phyloP scores from a whole-genome alignment of 2,113 vertebrate species.

The Limanda limanda region DNA sequence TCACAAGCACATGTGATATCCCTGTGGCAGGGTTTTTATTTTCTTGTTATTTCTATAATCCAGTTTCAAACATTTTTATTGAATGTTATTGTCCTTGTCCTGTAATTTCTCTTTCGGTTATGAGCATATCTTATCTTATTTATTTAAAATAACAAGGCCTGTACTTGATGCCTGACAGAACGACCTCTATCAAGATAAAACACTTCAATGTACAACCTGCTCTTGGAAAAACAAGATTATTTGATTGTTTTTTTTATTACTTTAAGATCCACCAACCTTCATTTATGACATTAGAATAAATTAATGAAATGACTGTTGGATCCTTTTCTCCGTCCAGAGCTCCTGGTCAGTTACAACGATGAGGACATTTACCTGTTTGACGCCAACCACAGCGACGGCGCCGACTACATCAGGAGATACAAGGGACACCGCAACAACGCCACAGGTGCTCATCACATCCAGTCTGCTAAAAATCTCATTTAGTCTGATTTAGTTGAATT shows the following conservation, averaged over 20 bases:
- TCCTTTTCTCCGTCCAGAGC: constrained; percentile 80
- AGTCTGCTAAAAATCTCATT: not conserved
- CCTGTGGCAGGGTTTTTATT: too few species aligned
- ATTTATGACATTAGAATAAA: not conserved
- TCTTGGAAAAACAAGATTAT: not conserved
- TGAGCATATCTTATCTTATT: not conserved
- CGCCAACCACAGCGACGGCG: constrained; percentile 93
- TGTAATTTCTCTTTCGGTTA: not conserved
- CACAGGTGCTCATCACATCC: constrained; percentile 82
- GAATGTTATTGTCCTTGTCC: too few species aligned
- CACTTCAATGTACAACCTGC: not conserved
- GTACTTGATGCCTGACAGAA: not conserved
- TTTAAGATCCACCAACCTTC: too few species aligned
- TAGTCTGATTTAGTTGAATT: not conserved
- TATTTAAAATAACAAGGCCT: not conserved
- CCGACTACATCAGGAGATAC: constrained; percentile 89
- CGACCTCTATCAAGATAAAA: not conserved
- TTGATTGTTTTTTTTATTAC: too few species aligned
- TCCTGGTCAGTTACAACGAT: constrained; percentile 95
- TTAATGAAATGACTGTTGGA: not conserved
- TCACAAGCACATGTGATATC: not conserved
- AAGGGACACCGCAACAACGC: constrained; percentile 96
- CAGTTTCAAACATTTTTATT: too few species aligned
- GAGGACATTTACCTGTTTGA: constrained; percentile 98
- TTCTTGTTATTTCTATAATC: too few species aligned